Conservation (phyloP, 2,797 vertebrate species). For the Melanotaenia boesemani region DNA sequence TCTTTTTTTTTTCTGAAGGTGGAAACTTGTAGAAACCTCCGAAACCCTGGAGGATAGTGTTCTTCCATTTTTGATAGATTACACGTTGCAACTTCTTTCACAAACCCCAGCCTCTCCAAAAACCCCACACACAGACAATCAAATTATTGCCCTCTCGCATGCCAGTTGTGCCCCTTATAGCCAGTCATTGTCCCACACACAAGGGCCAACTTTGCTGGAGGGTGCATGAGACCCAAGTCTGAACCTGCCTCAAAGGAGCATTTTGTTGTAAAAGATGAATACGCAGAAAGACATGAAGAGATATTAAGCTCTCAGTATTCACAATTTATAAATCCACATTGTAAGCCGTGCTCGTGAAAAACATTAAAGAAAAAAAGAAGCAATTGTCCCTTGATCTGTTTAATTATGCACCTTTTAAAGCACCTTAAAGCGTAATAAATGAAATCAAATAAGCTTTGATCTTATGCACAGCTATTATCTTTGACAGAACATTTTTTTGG, state of each 20-base stretch:
- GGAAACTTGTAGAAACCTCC: slow-evolving; percentile 67
- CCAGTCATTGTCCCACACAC: slow-evolving; percentile 44
- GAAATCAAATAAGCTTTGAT: slow-evolving; percentile 61
- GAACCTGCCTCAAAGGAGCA: slow-evolving; percentile 61
- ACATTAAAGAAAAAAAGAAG: slow-evolving; percentile 65
- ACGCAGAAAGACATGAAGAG: slow-evolving; percentile 40
- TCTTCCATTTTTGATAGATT: slow-evolving; percentile 64
- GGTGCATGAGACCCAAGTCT: slow-evolving; percentile 54
- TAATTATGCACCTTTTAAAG: slow-evolving; percentile 51
- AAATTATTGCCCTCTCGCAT: slow-evolving; percentile 37
- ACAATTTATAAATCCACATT: slow-evolving; percentile 57
- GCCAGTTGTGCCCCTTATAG: slow-evolving; percentile 37
- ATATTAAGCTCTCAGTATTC: slow-evolving; percentile 51
- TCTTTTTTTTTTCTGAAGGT: slow-evolving; percentile 45
- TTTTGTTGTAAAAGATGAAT: slow-evolving; percentile 48
- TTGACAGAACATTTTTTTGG: slow-evolving; percentile 45
- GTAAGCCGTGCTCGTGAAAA: slow-evolving; percentile 31
- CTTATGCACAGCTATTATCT: slow-evolving; percentile 44
- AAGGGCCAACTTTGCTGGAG: slow-evolving; percentile 38
- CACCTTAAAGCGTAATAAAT: slow-evolving; percentile 59
- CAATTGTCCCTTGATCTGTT: slow-evolving; percentile 54
- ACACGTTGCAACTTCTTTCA: slow-evolving; percentile 52
- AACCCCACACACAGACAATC: slow-evolving; percentile 16
- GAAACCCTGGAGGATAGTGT: slow-evolving; percentile 62
- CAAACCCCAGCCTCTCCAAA: background rate